Percentiles rank a stretch among this genome's conserved stretches.
Evolutionary conservation across 2,113 vertebrate species (phyloP).

Genomic region (Sceloporus undulatus): DNA sequence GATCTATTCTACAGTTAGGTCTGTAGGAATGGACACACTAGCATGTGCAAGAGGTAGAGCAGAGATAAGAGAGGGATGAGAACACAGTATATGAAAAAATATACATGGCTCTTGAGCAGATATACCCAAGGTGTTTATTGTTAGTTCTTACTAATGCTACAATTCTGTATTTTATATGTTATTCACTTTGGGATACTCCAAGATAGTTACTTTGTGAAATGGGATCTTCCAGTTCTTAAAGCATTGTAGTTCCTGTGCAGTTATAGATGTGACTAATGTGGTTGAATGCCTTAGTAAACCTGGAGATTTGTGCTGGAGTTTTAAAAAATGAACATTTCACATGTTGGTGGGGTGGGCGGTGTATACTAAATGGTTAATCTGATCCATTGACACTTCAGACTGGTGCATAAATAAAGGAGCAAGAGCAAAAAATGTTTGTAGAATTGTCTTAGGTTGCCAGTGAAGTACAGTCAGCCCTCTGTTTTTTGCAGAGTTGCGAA

Average conservation of each 20-base stretch:
- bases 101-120: neutral
- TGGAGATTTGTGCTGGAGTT: neutral
- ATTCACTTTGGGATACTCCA: neutral
- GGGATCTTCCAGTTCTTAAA: neutral
- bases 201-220: neutral
- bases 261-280: neutral
- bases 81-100: neutral
- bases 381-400: neutral
- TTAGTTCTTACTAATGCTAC: constrained; percentile 10
- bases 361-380: neutral
- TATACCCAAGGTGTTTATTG: neutral
- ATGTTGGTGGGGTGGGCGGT: neutral
- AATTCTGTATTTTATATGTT: neutral
- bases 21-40: neutral
- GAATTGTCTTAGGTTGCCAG: neutral
- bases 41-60: neutral
- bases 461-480: neutral
- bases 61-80: neutral
- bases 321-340: neutral
- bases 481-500: no score
- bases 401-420: neutral
- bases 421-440: neutral
- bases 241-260: neutral
- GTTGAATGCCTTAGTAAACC: neutral
- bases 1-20: neutral